Percentiles rank a stretch among this genome's conserved stretches.
These are phyloP conservation scores for Zosterops pallidus DNA, from an alignment of 2,113 vertebrate genomes.

Conservation along the genomic window DNA sequence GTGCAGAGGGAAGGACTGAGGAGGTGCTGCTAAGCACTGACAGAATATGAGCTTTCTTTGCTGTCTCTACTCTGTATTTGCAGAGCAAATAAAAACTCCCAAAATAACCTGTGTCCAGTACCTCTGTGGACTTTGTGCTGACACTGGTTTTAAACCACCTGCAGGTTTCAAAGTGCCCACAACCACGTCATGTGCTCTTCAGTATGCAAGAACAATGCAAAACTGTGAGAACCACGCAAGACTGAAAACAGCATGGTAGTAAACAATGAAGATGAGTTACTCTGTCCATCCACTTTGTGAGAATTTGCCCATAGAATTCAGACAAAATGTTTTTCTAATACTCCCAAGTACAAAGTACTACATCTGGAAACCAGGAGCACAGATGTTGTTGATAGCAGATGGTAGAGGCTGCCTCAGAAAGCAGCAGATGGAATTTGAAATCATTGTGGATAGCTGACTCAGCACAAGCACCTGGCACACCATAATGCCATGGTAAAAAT, in stretches of 20 bases:
- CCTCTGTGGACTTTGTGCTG: neutral
- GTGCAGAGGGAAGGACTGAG: neutral
- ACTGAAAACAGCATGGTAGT: neutral
- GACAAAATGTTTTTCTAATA: neutral
- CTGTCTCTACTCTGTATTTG: neutral
- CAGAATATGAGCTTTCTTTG: neutral
- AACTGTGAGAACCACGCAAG: neutral
- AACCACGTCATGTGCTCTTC: neutral
- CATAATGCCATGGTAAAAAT: neutral
- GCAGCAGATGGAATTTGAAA: neutral
- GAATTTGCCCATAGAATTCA: neutral
- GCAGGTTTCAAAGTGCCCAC: conserved; percentile 16
- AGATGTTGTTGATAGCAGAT: neutral
- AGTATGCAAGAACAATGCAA: neutral
- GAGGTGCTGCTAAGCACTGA: neutral
- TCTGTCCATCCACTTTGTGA: neutral
- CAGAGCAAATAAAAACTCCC: neutral
- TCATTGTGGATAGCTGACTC: neutral
- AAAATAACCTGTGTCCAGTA: neutral
- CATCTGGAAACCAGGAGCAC: conserved; percentile 12
- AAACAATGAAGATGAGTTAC: neutral
- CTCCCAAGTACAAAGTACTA: neutral
- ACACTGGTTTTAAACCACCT: neutral
- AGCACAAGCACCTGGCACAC: neutral
- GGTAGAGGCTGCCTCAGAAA: neutral